Conservation (phyloP, 2,888 invertebrate species). For the Ceraclea dissimilis region DNA sequence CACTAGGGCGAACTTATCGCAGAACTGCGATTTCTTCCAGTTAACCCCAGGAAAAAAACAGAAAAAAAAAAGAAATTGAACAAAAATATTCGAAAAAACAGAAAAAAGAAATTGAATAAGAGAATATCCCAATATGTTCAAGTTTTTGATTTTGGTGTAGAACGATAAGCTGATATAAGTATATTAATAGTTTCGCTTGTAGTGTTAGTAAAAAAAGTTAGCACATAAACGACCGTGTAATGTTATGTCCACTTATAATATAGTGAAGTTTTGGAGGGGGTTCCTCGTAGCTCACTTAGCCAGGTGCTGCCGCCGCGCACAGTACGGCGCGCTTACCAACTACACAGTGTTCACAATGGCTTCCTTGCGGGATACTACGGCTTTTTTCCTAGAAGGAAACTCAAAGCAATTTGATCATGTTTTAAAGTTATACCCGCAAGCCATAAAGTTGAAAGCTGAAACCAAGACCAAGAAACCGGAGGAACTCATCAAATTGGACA, state of each 20-base stretch:
- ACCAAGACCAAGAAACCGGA: conserved; percentile 88
- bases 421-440: conserved; percentile 85
- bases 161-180: too few relatives aligned
- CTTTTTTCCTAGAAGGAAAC: conserved; percentile 88
- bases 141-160: too few relatives aligned
- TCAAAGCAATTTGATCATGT: conserved; percentile 82
- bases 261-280: not conserved
- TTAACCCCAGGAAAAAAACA: too few relatives aligned
- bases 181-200: too few relatives aligned
- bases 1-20: too few relatives aligned
- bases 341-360: conserved; percentile 64
- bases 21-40: too few relatives aligned
- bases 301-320: conserved; percentile 54
- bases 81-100: too few relatives aligned
- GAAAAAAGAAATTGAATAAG: too few relatives aligned
- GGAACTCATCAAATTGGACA: conserved; percentile 89
- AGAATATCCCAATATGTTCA: too few relatives aligned
- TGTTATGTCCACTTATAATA: not conserved
- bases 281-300: conserved; percentile 27
- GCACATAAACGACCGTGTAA: conserved; percentile 1
- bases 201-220: too few relatives aligned
- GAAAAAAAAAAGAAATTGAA: too few relatives aligned
- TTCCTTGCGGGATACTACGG: conserved; percentile 84
- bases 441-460: conserved; percentile 83
- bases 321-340: conserved; percentile 52